A percentile compares a stretch with the other conserved stretches of the same genome.
Evolutionary conservation across 2,113 vertebrate genomes (phyloP).

Genomic region (Emberiza fucata): DNA sequence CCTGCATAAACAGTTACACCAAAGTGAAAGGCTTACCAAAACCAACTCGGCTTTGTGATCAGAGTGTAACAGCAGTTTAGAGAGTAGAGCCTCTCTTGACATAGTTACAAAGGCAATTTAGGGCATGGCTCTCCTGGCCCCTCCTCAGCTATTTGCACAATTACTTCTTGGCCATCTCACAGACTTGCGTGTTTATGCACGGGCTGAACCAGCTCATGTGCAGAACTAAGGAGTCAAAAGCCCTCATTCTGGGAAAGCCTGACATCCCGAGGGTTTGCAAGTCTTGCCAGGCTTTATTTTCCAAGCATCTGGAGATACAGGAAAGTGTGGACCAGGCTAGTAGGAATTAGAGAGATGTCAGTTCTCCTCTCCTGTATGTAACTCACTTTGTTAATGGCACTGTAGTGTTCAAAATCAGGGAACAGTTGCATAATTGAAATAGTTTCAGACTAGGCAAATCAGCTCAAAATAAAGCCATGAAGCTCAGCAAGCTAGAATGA

Average conservation of each 20-base stretch:
- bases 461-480: neutral
- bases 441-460: neutral
- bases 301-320: neutral
- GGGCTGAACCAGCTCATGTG: fast-evolving
- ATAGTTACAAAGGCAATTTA: neutral
- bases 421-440: neutral
- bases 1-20: neutral
- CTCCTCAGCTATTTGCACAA: neutral
- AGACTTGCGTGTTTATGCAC: fast-evolving
- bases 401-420: neutral
- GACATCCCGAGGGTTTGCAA: neutral
- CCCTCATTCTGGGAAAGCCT: neutral
- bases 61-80: neutral
- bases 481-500: neutral
- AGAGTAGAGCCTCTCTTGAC: neutral
- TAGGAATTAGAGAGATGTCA: neutral
- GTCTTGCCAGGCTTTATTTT: neutral
- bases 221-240: neutral
- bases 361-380: neutral
- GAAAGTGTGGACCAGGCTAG: neutral
- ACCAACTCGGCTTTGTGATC: neutral
- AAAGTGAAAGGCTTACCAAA: neutral
- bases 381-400: neutral
- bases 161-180: neutral
- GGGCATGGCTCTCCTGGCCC: neutral